phyloP scores from a whole-genome alignment of 2,113 vertebrate genomes.

The Salvator merianae region DNA sequence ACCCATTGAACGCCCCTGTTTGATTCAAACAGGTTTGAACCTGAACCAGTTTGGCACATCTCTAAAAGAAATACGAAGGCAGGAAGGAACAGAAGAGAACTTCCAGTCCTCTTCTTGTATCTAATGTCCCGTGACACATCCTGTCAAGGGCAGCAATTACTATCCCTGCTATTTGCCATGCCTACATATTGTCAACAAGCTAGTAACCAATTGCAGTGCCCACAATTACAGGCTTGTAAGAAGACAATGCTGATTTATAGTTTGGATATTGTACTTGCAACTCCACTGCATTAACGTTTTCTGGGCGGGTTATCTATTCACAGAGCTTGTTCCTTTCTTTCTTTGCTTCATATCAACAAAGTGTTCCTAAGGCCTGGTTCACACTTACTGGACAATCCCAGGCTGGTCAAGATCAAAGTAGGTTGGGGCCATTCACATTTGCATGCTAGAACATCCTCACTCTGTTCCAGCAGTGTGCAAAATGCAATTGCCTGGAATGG shows the following conservation, averaged over 20 bases:
- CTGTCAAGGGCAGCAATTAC: constrained; percentile 31
- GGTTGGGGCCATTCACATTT: no score
- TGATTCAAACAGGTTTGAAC: no score
- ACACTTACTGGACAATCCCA: no score
- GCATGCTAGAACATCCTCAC: no score
- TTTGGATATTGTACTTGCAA: fast-evolving
- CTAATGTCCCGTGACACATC: constrained; percentile 1
- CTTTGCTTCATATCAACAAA: constrained; percentile 10
- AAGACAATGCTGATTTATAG: background rate
- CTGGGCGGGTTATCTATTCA: background rate
- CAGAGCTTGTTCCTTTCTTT: background rate
- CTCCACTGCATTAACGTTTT: background rate
- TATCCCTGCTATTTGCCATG: constrained; percentile 12
- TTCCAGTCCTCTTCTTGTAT: background rate
- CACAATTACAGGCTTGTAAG: background rate
- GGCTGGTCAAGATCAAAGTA: no score
- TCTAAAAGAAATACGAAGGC: background rate
- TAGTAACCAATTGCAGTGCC: background rate
- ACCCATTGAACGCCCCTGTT: no score
- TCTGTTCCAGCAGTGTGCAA: no score
- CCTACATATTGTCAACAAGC: constrained; percentile 4
- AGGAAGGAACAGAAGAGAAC: background rate
- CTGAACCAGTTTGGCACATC: no score
- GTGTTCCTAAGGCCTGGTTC: no score
- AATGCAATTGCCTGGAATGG: no score